Conservation (phyloP, 2,888 invertebrate species). For the Chrysolina americana region DNA sequence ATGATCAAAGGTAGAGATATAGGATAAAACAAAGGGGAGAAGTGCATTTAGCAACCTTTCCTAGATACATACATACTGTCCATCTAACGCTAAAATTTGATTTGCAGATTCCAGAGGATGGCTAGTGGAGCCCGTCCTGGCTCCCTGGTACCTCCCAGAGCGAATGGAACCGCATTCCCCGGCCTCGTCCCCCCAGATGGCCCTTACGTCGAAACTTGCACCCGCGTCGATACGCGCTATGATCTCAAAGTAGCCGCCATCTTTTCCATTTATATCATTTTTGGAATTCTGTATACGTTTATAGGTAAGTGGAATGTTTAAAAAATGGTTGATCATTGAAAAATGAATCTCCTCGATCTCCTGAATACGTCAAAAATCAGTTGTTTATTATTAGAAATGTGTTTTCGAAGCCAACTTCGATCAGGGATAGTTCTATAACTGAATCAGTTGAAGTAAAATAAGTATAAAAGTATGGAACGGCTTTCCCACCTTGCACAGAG, state of each 20-base stretch:
- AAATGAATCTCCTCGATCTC: neutral
- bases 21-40: too few species aligned
- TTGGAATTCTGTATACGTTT: constrained; percentile 87
- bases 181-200: constrained; percentile 63
- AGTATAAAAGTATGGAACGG: neutral
- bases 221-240: constrained; percentile 75
- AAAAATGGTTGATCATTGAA: neutral
- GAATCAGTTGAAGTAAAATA: too few species aligned
- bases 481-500: too few species aligned
- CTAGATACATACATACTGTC: too few species aligned
- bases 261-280: constrained; percentile 81
- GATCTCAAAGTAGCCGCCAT: constrained; percentile 78
- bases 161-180: constrained; percentile 68
- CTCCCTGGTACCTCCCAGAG: constrained; percentile 71
- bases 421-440: too few species aligned
- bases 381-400: too few species aligned
- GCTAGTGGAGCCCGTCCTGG: constrained; percentile 73
- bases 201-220: constrained; percentile 71
- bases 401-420: too few species aligned
- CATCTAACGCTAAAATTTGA: constrained; percentile 10
- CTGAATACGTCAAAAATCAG: too few species aligned
- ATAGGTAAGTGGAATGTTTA: constrained; percentile 77
- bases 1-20: too few species aligned
- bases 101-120: constrained; percentile 55
- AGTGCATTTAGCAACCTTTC: too few species aligned